These are phyloP conservation scores for Cyprinella venusta DNA, from an alignment of 2,797 vertebrate species.

Conservation along the genomic window DNA sequence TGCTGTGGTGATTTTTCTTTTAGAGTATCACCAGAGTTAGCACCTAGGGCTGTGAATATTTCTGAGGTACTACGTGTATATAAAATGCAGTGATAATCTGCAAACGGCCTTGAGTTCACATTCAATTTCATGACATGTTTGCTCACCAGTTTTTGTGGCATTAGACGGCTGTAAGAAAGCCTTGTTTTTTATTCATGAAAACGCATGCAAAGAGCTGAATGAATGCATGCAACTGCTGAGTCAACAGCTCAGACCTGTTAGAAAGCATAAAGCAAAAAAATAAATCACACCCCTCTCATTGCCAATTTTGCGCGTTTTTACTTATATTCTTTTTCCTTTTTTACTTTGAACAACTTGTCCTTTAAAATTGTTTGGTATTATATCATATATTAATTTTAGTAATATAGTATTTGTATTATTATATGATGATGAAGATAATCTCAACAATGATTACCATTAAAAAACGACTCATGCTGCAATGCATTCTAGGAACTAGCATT, in stretches of 20 bases:
- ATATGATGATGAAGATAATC: neutral
- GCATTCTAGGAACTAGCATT: no score
- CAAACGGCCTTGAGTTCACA: constrained; percentile 57
- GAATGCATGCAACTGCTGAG: constrained; percentile 74
- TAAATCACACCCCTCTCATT: constrained; percentile 59
- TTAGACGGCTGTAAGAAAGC: constrained; percentile 61
- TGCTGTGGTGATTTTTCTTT: constrained; percentile 49
- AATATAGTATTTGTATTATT: neutral
- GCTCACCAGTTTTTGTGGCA: constrained; percentile 67
- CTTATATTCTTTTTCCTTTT: neutral
- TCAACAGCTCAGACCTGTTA: constrained; percentile 71
- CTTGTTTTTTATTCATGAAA: constrained; percentile 65
- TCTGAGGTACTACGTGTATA: constrained; percentile 57
- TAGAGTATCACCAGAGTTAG: constrained; percentile 48
- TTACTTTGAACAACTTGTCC: neutral
- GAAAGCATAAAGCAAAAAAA: constrained; percentile 63
- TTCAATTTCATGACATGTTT: constrained; percentile 66
- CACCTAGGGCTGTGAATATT: constrained; percentile 45
- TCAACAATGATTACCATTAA: no score
- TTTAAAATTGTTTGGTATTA: neutral
- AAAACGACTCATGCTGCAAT: no score
- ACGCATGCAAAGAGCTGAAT: constrained; percentile 62
- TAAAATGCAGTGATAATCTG: constrained; percentile 56
- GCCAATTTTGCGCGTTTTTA: constrained; percentile 28
- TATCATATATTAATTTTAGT: neutral